Percentiles rank a stretch among this genome's conserved stretches.
Conservation (phyloP, 2,113 vertebrate species). For the Sebastes schlegelii region DNA sequence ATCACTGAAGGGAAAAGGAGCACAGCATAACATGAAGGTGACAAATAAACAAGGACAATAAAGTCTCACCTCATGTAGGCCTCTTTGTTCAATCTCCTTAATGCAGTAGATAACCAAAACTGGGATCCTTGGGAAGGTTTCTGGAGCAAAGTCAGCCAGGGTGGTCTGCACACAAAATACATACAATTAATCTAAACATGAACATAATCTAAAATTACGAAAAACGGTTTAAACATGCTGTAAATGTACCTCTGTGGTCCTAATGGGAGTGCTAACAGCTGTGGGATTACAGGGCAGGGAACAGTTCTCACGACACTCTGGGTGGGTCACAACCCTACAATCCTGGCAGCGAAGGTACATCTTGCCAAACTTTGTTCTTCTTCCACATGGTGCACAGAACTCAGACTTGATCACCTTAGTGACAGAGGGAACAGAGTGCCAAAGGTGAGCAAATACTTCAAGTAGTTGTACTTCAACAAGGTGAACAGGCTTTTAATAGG, state of each 20-base stretch:
- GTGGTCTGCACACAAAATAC: conserved; percentile 80
- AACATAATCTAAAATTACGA: not conserved
- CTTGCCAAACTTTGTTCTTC: conserved; percentile 94
- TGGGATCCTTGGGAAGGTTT: conserved; percentile 90
- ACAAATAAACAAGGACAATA: conserved; percentile 13
- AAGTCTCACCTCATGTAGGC: conserved; percentile 88
- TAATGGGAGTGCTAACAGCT: conserved; percentile 83
- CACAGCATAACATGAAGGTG: conserved; percentile 5
- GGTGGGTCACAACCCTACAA: conserved; percentile 89
- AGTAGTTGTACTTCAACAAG: not conserved
- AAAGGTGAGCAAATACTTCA: not conserved
- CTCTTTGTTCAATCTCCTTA: conserved; percentile 93
- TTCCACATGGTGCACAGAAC: conserved; percentile 90
- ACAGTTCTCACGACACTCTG: conserved; percentile 91
- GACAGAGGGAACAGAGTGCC: not conserved
- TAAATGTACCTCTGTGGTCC: conserved; percentile 84
- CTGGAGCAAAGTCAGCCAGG: conserved; percentile 90
- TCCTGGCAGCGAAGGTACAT: conserved; percentile 91
- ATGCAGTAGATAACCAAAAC: conserved; percentile 91
- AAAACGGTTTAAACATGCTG: not conserved
- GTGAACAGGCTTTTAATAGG: not conserved
- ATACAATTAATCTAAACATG: not conserved
- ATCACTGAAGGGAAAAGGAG: conserved; percentile 18
- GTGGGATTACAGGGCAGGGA: conserved; percentile 90
- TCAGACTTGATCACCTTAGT: conserved; percentile 94